Conservation (phyloP, 2,113 vertebrate species). For the Octodon degus region DNA sequence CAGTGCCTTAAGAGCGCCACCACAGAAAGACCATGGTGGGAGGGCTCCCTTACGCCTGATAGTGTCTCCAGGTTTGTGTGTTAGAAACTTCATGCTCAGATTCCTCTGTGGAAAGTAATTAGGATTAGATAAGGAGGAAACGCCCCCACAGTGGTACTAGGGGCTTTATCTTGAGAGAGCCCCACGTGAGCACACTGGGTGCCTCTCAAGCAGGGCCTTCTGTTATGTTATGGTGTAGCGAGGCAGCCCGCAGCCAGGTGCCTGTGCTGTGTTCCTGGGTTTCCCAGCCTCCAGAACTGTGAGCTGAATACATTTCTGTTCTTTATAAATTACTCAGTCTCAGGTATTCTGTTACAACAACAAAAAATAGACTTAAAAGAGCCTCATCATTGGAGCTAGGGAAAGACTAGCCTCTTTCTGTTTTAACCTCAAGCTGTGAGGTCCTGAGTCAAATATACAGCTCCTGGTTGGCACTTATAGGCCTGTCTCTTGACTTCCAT, state of each 20-base stretch:
- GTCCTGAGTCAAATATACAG: neutral
- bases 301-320: neutral
- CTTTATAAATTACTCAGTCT: neutral
- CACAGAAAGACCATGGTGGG: neutral
- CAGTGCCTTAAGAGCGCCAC: accelerated
- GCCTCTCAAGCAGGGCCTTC: neutral
- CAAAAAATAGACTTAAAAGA: neutral
- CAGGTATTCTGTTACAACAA: conserved; percentile 6
- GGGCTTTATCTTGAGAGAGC: neutral
- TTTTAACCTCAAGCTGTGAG: neutral
- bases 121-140: neutral
- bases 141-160: neutral
- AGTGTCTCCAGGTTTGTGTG: neutral
- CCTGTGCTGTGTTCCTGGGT: neutral
- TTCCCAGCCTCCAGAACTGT: neutral
- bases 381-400: neutral
- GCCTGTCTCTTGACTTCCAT: neutral
- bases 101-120: neutral
- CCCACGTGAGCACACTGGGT: neutral
- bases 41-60: neutral
- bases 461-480: neutral
- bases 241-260: neutral
- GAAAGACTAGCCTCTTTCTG: neutral
- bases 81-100: neutral
- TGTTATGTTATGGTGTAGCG: neutral